Base-by-base conservation (phyloP, 2,797 vertebrate genomes). In the Telmatherina bonti region DNA sequence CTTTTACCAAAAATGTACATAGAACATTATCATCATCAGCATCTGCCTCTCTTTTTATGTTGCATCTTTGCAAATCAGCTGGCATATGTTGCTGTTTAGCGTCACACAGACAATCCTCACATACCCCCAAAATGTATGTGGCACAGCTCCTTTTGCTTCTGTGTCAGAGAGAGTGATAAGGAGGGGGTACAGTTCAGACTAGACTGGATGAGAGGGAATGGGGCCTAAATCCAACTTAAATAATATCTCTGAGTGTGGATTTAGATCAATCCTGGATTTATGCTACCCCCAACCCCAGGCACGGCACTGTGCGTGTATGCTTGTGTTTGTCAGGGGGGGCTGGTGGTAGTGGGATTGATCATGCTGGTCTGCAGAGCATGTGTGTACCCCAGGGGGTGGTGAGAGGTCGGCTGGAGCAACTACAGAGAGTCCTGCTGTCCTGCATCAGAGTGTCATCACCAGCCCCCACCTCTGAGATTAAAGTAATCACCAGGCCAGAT, bases 211-310 rank as follows among this genome's bases (percentile, higher is more conserved):
- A 53, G 53, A 66, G 87, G 62, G 83, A 90, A 88, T 65, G 77
- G 82, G 88, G 89, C 72, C 89, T 84, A 90, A 92, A 92, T 92
- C 90, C 87, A 89, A 87, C 81, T 88, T 89, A 90, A 93, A 92
- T 88, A 75, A 92, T 90, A 92, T 90, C 81, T 85, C 67, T 76
- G 87, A 90, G 88, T 93, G 89, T 87, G 85, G 92, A 95, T 94
- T 94, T 89, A 92, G 93, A 95, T 92, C 92, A 93, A 92, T 92
- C 89, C 89, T 86, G 91, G 93, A 94, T 95, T 95, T 93, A 84
- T 86, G 64, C 84, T 85, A 77, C 81, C 88, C 92, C 85, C 84
- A 78, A 64, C 81, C 72, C 52, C 10, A 77, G 81, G 81, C 90
- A 93, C 79, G 43, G 87, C 88, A 87, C 77, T 64, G 66, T 85